Conservation (phyloP, 1,140 invertebrate species). For the Bombus affinis region DNA sequence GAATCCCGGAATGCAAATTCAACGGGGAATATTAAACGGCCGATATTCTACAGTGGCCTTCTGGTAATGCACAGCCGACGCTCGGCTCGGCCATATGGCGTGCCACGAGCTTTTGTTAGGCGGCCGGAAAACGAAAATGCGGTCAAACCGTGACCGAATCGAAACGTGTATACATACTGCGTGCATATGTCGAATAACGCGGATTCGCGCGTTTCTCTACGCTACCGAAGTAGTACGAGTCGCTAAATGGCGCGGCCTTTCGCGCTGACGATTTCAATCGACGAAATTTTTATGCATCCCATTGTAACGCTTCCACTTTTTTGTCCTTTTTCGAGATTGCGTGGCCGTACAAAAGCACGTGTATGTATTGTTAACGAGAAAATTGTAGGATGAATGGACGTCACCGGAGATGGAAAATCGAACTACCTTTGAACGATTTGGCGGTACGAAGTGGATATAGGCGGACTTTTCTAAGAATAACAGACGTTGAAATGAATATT, state of each 20-base stretch:
- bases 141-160: not conserved
- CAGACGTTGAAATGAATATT: not conserved
- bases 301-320: not conserved
- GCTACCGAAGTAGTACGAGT: not conserved
- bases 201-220: not conserved
- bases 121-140: not conserved
- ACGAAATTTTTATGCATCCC: not conserved
- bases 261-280: not conserved
- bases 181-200: not conserved
- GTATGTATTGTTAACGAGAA: not conserved
- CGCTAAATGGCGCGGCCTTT: not conserved
- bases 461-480: not conserved
- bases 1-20: slow-evolving; percentile 57
- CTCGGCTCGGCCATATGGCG: not conserved
- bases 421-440: not conserved
- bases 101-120: not conserved
- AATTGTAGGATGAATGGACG: not conserved
- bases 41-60: slow-evolving; percentile 39
- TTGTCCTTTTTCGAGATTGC: no score
- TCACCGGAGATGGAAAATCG: not conserved
- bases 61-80: slow-evolving; percentile 5
- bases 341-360: not conserved
- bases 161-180: not conserved
- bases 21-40: slow-evolving; percentile 54
- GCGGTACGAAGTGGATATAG: not conserved